Base-by-base conservation (phyloP, 2,888 invertebrate species). In the Coelopa pilipes region DNA sequence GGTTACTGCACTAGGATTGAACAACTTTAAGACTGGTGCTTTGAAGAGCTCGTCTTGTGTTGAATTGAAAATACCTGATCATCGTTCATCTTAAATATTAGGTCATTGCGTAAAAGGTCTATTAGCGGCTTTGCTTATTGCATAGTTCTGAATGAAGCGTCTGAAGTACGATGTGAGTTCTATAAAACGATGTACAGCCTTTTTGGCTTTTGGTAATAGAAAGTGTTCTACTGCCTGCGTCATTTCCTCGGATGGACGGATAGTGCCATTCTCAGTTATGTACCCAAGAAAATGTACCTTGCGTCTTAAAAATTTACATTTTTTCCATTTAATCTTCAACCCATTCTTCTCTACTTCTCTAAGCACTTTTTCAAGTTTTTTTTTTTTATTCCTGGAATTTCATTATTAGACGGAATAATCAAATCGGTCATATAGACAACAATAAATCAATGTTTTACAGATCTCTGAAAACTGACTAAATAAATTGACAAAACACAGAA, bases 351-450 rank as follows among this genome's bases (percentile, higher is more conserved):
- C n/a, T n/a, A n/a, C 47, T 65, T 17, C 46, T 12, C 46, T 9
- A 15, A 65, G 46, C 1, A 47, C 65, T 47, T 1, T 21, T 45
- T 1, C 13, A n/a, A 47, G 47, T n/a, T n/a, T n/a, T n/a, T n/a
- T 46, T 65, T 65, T 10, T 62, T 10, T 0, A 78, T 49, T 1
- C 76, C 75, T 65, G 77, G 77, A 11, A 21, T 69, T 57, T 75
- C 75, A 70, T 73, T 60, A 59, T 74, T 63, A 0, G 79, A 57
- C 57, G 75, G 76, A 10, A 79, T 76, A 15, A 79, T 73, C 1
- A 79, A 49, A 21, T 78, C 77, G 47, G 76, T 78, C 72, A 79
- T 78, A 34, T 78, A 78, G 0, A 68, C 60, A 11, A 77, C 49
- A 1, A 78, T 50, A 0, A 62, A 12, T 75, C 74, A 24, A 74